Evolutionary conservation across 1,140 invertebrate genomes (phyloP).

Genomic region (Cotesia glomerata): DNA sequence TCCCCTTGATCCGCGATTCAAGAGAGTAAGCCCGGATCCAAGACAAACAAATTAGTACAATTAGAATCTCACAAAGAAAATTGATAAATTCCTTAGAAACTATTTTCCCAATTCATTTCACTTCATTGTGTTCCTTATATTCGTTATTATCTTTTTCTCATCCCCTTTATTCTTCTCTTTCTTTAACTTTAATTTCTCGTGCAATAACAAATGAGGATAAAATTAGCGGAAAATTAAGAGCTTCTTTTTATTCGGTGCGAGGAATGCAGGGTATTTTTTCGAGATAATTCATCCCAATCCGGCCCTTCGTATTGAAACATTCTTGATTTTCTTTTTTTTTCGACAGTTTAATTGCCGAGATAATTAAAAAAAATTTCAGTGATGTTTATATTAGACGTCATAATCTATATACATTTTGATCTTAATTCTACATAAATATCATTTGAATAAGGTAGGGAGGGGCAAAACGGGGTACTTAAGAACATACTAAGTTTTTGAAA

Average conservation of each 20-base stretch:
- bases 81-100: conserved; percentile 64
- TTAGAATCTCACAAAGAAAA: conserved; percentile 64
- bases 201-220: conserved; percentile 44
- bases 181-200: conserved; percentile 3
- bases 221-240: conserved; percentile 51
- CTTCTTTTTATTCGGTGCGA: conserved; percentile 48
- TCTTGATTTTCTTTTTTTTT: too few relatives aligned
- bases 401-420: too few relatives aligned
- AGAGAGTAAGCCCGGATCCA: conserved; percentile 31
- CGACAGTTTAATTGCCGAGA: too few relatives aligned
- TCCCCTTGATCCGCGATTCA: conserved; percentile 35
- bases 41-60: conserved; percentile 65
- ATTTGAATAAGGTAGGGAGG: too few relatives aligned
- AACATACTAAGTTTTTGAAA: too few relatives aligned
- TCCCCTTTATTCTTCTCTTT: conserved; percentile 5
- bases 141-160: not conserved
- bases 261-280: conserved; percentile 19
- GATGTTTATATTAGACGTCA: too few relatives aligned
- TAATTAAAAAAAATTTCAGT: too few relatives aligned
- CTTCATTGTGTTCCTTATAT: not conserved
- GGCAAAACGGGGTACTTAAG: too few relatives aligned
- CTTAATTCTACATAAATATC: too few relatives aligned
- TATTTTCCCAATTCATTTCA: conserved; percentile 64
- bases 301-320: not conserved
- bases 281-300: not conserved